Base-by-base conservation (phyloP, 2,888 invertebrate species). In the Aleiodes testaceus region DNA sequence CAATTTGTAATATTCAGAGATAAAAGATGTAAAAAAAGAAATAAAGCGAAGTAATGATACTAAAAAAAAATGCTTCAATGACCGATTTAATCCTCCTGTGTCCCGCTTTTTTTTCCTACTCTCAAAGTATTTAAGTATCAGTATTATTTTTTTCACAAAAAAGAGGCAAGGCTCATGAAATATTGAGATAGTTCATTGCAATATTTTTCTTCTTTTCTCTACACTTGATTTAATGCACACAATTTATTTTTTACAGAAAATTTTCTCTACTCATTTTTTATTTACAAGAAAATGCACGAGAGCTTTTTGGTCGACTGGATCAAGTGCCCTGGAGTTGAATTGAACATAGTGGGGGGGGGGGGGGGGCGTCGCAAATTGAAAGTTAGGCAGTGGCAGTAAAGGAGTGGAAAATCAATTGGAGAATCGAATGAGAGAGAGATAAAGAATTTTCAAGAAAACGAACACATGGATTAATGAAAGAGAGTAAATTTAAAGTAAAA, bases 281-380 rank as follows among this genome's bases (percentile, higher is more conserved):
- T 63, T 45, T 63, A 45, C 45, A 63, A 9, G 20, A 63, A 22
- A 52, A 42, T 59, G 16, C 16, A 68, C 42, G 59, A 20, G 14
- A 9, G 26, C 16, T 49, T 14, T 50, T 26, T 69, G 30, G 20
- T 50, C 49, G 50, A 16, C 63, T 69, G 16, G 69, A 63, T 22
- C 50, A 52, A 42, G 42, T 69, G 50, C 14, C 50, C 50, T 14
- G 61, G 52, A 71, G 64, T 72, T 45, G 50, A 72, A 67, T 67
- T 45, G 52, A 70, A 59, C 30, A 42, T 16, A 42, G 42, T 65
- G 16, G 49, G 59, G 52, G 36, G 36, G 50, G 45, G 22, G 52
- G 49, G 16, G 59, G 59, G 52, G 71, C 64, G 71, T 67, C 55
- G 67, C 66, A 72, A 72, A 72, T 72, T 72, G 67, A 72, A 72